Conservation (phyloP, 2,113 vertebrate genomes). For the Chaetodon auriga region DNA sequence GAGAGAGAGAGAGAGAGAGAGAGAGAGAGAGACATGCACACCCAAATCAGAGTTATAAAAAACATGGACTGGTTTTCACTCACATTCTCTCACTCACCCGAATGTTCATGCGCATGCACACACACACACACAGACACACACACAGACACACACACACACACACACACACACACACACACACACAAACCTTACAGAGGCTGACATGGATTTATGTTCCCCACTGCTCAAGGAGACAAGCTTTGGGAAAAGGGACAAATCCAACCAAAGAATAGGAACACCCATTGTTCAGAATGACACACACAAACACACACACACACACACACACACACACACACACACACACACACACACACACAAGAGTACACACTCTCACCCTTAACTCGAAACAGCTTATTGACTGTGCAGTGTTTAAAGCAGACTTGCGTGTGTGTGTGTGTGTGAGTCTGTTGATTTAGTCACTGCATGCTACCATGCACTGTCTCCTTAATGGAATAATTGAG, state of each 20-base stretch:
- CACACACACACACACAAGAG: slow-evolving; percentile 12
- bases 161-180: slow-evolving; percentile 34
- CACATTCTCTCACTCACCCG: slow-evolving; percentile 23
- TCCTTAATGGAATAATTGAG: slow-evolving; percentile 83
- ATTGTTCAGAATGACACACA: slow-evolving; percentile 56
- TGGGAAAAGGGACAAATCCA: slow-evolving; percentile 63
- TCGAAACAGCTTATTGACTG: slow-evolving; percentile 75
- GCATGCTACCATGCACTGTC: slow-evolving; percentile 59
- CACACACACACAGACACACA: slow-evolving; percentile 1
- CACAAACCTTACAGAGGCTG: slow-evolving; percentile 51
- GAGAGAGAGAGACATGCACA: slow-evolving; percentile 25
- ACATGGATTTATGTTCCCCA: slow-evolving; percentile 73
- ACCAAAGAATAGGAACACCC: slow-evolving; percentile 59
- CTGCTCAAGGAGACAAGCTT: slow-evolving; percentile 66
- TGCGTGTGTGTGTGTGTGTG: slow-evolving; percentile 40
- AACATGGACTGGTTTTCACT: slow-evolving; percentile 4
- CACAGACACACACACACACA: background rate
- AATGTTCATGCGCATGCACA: background rate
- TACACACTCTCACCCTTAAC: slow-evolving; percentile 51
- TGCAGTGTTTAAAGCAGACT: slow-evolving; percentile 69
- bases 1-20: slow-evolving; percentile 9
- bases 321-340: slow-evolving; percentile 11
- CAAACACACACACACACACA: slow-evolving; percentile 14
- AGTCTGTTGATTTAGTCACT: slow-evolving; percentile 77
- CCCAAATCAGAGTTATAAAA: slow-evolving; percentile 44